These are phyloP conservation scores for Paradisaea rubra DNA, from an alignment of 2,113 vertebrate species.

Conservation along the genomic window DNA sequence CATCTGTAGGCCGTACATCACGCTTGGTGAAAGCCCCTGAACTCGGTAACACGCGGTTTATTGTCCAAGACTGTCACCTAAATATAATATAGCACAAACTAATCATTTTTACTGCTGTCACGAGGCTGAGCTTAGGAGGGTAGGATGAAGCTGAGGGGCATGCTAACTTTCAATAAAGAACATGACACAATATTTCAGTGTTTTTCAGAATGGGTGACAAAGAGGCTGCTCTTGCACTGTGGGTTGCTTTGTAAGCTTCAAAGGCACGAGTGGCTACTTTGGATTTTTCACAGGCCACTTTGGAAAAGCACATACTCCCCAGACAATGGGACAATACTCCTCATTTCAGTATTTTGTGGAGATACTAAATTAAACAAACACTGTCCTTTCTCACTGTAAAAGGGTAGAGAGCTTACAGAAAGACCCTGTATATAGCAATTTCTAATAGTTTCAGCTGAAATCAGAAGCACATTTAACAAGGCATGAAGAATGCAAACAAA, in stretches of 20 bases:
- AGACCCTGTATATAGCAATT: neutral
- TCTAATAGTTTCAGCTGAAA: neutral
- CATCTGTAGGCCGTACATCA: neutral
- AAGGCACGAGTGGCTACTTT: neutral
- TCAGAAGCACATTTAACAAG: slow-evolving; percentile 24
- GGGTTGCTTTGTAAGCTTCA: neutral
- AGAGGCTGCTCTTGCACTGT: neutral
- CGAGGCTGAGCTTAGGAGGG: neutral
- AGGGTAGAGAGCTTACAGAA: neutral
- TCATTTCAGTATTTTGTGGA: neutral
- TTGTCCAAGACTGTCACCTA: slow-evolving; percentile 22
- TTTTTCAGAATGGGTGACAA: neutral
- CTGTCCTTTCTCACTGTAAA: neutral
- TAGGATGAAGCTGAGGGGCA: neutral
- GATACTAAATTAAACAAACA: neutral
- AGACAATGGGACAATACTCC: neutral
- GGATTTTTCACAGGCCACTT: neutral
- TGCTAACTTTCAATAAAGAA: neutral
- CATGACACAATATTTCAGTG: neutral
- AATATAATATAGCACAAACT: slow-evolving; percentile 23
- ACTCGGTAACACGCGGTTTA: neutral
- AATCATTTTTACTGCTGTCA: slow-evolving; percentile 36
- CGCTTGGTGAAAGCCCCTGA: neutral
- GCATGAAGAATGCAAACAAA: neutral
- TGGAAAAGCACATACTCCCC: neutral